phyloP scores from a whole-genome alignment of 2,888 invertebrate species.

The Diaphora mendica region DNA sequence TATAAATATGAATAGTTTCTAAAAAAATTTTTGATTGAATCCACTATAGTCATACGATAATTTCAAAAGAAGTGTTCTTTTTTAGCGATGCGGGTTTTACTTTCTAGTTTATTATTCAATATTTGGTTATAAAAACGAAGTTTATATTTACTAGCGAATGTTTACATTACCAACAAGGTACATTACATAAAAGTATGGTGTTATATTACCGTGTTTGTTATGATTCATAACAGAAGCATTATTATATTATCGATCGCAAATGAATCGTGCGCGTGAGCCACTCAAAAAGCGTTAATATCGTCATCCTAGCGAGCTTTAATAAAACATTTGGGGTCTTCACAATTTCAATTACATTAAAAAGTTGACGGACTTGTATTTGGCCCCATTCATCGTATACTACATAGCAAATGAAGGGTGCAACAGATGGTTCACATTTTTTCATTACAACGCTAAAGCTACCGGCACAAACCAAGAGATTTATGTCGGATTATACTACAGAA shows the following conservation, averaged over 20 bases:
- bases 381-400: conserved; percentile 72
- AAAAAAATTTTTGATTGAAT: not conserved
- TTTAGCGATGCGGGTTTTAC: not conserved
- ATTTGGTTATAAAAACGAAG: not conserved
- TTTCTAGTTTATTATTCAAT: not conserved
- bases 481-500: conserved; percentile 81
- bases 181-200: conserved; percentile 2
- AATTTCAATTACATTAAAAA: conserved; percentile 85
- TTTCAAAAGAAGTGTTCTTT: no score
- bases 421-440: conserved; percentile 85
- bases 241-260: conserved; percentile 31
- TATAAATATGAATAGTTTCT: not conserved
- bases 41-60: no score
- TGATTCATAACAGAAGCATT: conserved; percentile 32
- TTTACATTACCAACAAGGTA: conserved; percentile 1
- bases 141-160: not conserved
- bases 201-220: conserved; percentile 16
- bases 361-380: conserved; percentile 76
- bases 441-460: conserved; percentile 79
- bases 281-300: conserved; percentile 65
- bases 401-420: conserved; percentile 84
- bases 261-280: conserved; percentile 49
- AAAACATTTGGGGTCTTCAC: conserved; percentile 80
- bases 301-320: conserved; percentile 72
- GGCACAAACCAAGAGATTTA: conserved; percentile 78